Conservation (phyloP, 64 coral and sea anemone genomes). For the Orbicella faveolata region DNA sequence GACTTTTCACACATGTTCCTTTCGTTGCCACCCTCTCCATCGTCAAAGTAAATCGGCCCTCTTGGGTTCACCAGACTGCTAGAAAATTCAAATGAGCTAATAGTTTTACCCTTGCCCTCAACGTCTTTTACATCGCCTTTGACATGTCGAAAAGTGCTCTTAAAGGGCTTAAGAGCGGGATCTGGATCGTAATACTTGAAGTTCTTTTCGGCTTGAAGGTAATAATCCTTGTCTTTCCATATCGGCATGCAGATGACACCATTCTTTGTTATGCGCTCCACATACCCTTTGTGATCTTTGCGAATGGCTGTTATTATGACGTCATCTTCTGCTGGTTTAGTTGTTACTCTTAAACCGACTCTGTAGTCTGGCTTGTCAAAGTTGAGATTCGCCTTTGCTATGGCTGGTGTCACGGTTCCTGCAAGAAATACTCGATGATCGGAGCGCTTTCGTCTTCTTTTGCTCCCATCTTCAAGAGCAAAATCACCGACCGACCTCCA, state of each 20-base stretch:
- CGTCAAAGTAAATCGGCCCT: too few relatives aligned
- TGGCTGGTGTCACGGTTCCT: background rate
- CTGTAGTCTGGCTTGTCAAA: background rate
- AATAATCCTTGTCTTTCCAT: background rate
- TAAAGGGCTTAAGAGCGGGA: too few relatives aligned
- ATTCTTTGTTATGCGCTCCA: background rate
- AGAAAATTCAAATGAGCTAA: too few relatives aligned
- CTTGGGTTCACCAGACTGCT: too few relatives aligned
- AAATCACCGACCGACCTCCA: conserved; percentile 23
- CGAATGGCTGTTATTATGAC: background rate
- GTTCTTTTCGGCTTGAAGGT: background rate
- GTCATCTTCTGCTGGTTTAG: background rate
- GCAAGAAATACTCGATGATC: background rate
- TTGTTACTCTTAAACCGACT: background rate
- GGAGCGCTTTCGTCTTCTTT: background rate
- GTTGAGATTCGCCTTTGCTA: background rate
- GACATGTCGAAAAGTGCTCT: too few relatives aligned
- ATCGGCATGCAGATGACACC: background rate
- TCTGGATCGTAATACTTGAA: background rate
- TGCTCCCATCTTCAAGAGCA: background rate
- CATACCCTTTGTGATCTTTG: background rate
- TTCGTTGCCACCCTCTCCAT: too few relatives aligned
- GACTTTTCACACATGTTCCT: too few relatives aligned
- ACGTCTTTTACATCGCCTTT: too few relatives aligned
- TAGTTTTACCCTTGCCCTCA: too few relatives aligned